Evolutionary conservation across 1,140 invertebrate genomes (phyloP), one percentile per base, ranked within the genome.

Genomic region (Neuroterus valhalla): DNA sequence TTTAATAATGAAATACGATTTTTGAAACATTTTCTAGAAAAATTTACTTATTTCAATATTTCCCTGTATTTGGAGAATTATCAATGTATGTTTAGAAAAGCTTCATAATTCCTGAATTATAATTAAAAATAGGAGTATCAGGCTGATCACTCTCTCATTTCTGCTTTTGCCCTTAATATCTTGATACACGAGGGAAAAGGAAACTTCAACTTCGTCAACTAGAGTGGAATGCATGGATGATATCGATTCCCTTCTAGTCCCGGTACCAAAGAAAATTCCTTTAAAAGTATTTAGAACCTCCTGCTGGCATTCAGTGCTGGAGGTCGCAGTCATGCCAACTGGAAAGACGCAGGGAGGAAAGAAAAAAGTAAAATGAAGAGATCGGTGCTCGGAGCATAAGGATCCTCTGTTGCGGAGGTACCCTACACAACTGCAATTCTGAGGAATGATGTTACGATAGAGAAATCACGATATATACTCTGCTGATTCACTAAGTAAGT

Each of bases 181-280:
- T 62, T 23, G 31, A 14, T 62, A n/a, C 55, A 26, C 21, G 14
- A 62, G 55, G 55, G 55, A 62, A 62, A 62, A 38, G 14, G 21
- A 38, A 62, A 62, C 55, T 50, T 45, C 15, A 68, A 74, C 67
- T 74, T 75, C 74, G 68, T 71, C 72, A 62, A 38, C 31, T 38
- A 74, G 55, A 62, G 75, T 66, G 75, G 68, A 55, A 67, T 55
- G 68, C 68, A 75, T 17, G 75, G 72, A 62, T 72, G 67, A 43
- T 74, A 74, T 76, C 69, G 70, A 79, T 75, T 81, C 31, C 42
- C 66, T 74, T 74, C 5, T 31, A 55, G 44, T 68, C 68, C 46
- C 43, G 70, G 43, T 75, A 71, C 45, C 42, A 75, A 46, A 12
- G 26, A 21, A 43, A 75, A 75, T 75, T 68, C 62, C 62, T 70